Evolutionary conservation across 2,797 vertebrate species (phyloP), one percentile per base, ranked within the genome.

Genomic region (Malacoctenus gilli): DNA sequence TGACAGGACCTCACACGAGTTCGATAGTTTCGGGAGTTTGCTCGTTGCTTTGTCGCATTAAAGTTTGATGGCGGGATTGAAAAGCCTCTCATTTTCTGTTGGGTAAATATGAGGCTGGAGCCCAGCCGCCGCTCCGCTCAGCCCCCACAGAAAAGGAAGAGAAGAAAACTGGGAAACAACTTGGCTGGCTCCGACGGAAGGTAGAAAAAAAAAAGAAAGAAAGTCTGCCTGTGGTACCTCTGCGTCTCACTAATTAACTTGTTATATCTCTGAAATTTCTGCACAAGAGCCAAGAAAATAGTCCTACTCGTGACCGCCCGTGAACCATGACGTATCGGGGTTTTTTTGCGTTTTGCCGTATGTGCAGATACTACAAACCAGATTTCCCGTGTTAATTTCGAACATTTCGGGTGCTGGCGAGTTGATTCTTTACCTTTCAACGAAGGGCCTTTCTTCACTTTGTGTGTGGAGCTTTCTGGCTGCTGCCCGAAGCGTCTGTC

Each of bases 161-260:
- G 15, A 8, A 22, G 3, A 16, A 21, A 59, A 39, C 13, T 28
- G 3, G 4, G 4, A 47, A 46, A 56, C 42, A 56, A 8, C 8
- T n/a, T 8, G 6, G 19, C 46, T 18, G 16, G 12, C 22, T 65
- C 20, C 47, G 28, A 47, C 20, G 9, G 11, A 15, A 60, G 49
- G 10, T 43, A 12, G 19, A 19, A 20, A 15, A 36, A 2, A 36
- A 5, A 4, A 19, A 20, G 1, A 39, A 20, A 10, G 7, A 41
- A 23, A 21, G 18, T 11, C 18, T 11, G 20, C 6, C 19, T n/a
- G 20, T 20, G 36, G 11, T 44, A n/a, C 3, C 25, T 63, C n/a
- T 40, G 51, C 67, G 39, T 22, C 40, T 46, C 44, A 62, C 46
- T 55, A 54, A 58, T 64, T 46, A 52, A 56, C 35, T 19, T 11